These are phyloP conservation scores for Eledone cirrhosa DNA, from an alignment of 2,888 invertebrate species.

Conservation along the genomic window DNA sequence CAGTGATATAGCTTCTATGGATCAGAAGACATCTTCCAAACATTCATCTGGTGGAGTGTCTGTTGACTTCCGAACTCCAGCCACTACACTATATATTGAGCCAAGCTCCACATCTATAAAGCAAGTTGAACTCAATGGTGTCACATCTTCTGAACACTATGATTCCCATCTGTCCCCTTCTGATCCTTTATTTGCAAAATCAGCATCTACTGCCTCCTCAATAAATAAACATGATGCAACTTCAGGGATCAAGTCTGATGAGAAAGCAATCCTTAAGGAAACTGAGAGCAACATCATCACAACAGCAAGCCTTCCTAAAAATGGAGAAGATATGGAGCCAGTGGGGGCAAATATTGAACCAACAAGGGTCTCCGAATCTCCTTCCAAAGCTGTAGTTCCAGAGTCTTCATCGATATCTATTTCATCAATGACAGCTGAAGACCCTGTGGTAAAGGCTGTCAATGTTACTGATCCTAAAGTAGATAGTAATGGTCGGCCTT, in stretches of 20 bases:
- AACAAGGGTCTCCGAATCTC: background rate
- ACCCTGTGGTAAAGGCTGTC: background rate
- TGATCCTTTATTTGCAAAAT: background rate
- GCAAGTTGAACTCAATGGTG: background rate
- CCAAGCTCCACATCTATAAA: conserved; percentile 23
- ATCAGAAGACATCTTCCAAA: too few relatives aligned
- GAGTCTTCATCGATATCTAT: background rate
- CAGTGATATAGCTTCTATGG: too few relatives aligned
- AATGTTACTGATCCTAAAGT: background rate
- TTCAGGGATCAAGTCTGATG: background rate
- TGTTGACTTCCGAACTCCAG: conserved; percentile 24
- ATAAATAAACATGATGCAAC: background rate
- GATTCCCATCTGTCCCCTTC: background rate
- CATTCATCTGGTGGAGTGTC: too few relatives aligned
- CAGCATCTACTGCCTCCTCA: background rate
- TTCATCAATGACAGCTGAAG: background rate
- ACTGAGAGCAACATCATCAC: conserved; percentile 13
- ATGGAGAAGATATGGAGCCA: conserved; percentile 3
- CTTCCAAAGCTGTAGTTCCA: background rate
- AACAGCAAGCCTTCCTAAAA: background rate
- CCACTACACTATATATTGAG: conserved; percentile 15
- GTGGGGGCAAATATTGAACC: conserved; percentile 1
- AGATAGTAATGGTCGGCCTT: conserved; percentile 11
- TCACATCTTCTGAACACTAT: background rate
- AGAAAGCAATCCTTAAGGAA: background rate